These are phyloP conservation scores for Melanargia galathea DNA, from an alignment of 2,888 invertebrate species.

Conservation along the genomic window DNA sequence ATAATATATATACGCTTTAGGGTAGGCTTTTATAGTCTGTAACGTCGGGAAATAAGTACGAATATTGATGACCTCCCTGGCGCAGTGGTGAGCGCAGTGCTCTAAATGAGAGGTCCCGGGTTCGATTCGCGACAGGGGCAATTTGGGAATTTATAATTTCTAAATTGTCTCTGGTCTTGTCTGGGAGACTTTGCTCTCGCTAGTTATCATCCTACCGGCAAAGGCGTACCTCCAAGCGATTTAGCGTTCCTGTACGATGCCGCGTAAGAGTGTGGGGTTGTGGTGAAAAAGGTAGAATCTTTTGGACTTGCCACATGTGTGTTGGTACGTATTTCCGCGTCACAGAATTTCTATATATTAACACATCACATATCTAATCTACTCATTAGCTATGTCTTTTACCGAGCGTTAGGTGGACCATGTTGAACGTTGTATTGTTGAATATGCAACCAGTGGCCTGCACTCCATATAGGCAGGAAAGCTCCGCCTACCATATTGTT, in stretches of 20 bases:
- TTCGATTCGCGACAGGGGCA: too few relatives aligned
- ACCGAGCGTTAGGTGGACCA: conserved; percentile 77
- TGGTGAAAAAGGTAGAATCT: too few relatives aligned
- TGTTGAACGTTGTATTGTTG: conserved; percentile 41
- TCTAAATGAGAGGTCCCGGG: conserved; percentile 4
- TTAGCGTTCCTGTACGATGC: too few relatives aligned
- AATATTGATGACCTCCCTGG: too few relatives aligned
- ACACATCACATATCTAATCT: conserved; percentile 78
- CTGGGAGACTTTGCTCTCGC: too few relatives aligned
- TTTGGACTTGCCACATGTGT: not conserved
- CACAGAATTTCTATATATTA: conserved; percentile 57
- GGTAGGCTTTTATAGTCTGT: conserved; percentile 60
- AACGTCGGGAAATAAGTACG: conserved; percentile 49
- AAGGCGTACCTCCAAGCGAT: too few relatives aligned
- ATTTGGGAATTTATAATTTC: too few relatives aligned
- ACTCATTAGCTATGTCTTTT: conserved; percentile 73
- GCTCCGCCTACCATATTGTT: not conserved
- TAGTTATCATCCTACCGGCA: too few relatives aligned
- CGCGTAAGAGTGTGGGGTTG: too few relatives aligned
- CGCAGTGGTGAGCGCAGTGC: too few relatives aligned
- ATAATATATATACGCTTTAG: conserved; percentile 74
- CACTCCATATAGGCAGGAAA: not conserved
- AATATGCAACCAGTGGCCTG: conserved; percentile 27
- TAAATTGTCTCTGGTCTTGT: too few relatives aligned
- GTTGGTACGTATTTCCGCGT: conserved; percentile 47